A percentile compares a stretch with the other conserved stretches of the same genome.
Conservation (phyloP, 2,888 invertebrate species). For the Yponomeuta cagnagella region DNA sequence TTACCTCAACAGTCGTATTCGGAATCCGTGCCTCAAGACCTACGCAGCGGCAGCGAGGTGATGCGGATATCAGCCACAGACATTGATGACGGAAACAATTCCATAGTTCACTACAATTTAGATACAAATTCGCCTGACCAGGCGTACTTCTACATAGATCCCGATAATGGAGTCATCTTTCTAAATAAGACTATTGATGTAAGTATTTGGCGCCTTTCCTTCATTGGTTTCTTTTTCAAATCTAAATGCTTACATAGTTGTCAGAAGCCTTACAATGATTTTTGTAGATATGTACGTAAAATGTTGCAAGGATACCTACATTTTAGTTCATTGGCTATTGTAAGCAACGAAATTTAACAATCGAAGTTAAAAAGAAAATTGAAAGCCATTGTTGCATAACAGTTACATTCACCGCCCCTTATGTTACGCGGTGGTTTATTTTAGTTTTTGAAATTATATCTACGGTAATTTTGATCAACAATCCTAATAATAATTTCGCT, state of each 20-base stretch:
- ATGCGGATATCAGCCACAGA: conserved; percentile 95
- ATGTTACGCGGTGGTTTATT: too few relatives aligned
- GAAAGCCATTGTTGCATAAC: too few relatives aligned
- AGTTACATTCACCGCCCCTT: too few relatives aligned
- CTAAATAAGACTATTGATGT: conserved; percentile 80
- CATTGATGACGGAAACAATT: conserved; percentile 94
- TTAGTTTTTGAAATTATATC: too few relatives aligned
- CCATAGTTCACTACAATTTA: conserved; percentile 84
- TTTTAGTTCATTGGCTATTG: too few relatives aligned
- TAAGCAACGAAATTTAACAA: too few relatives aligned
- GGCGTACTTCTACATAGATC: conserved; percentile 87
- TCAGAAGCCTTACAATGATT: too few relatives aligned
- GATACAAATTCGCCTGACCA: conserved; percentile 65
- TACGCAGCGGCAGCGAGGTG: conserved; percentile 81
- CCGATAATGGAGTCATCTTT: conserved; percentile 88
- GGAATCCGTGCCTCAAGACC: conserved; percentile 90
- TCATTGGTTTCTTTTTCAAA: not conserved
- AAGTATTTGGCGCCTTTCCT: conserved; percentile 42
- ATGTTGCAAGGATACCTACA: too few relatives aligned
- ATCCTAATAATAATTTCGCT: conserved; percentile 11
- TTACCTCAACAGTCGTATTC: conserved; percentile 58
- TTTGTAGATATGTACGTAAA: too few relatives aligned
- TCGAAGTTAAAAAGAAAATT: too few relatives aligned
- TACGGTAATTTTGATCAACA: too few relatives aligned
- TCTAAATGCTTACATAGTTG: too few relatives aligned